Evolutionary conservation across 2,113 vertebrate genomes (phyloP).

Genomic region (Silurus meridionalis): DNA sequence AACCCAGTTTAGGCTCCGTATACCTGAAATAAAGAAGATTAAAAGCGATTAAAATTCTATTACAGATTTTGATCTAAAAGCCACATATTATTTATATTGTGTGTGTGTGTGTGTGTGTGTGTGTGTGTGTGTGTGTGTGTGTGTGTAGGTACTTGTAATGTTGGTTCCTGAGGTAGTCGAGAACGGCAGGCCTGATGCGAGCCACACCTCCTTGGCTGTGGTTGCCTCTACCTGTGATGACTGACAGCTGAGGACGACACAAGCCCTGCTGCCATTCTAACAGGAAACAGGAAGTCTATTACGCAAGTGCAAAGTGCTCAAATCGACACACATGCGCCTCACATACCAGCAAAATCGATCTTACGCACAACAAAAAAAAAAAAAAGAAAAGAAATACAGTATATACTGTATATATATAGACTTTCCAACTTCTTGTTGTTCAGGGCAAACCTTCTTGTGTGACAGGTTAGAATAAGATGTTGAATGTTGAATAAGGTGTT

Average conservation of each 20-base stretch:
- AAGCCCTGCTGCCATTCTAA: conserved; percentile 82
- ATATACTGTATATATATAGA: no score
- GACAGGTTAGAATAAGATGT: neutral
- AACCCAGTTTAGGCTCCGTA: conserved; percentile 50
- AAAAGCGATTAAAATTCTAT: neutral
- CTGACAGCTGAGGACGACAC: conserved; percentile 85
- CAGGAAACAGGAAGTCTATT: conserved; percentile 56
- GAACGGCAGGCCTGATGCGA: conserved; percentile 92
- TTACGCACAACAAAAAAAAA: neutral
- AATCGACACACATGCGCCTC: neutral
- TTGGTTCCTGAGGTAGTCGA: conserved; percentile 91
- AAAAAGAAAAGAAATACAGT: neutral
- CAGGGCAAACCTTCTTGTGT: neutral
- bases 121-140: neutral
- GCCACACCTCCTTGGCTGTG: conserved; percentile 95
- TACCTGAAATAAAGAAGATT: conserved; percentile 37
- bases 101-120: conserved; percentile 5
- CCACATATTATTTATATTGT: neutral
- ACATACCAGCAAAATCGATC: neutral
- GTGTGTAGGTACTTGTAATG: conserved; percentile 51
- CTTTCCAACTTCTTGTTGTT: neutral
- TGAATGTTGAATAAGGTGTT: neutral
- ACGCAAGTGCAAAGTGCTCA: neutral
- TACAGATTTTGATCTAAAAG: neutral
- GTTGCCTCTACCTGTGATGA: conserved; percentile 98